Percentiles rank a stretch among this genome's conserved stretches.
Conservation (phyloP, 2,113 vertebrate genomes). For the Sinocyclocheilus grahami region DNA sequence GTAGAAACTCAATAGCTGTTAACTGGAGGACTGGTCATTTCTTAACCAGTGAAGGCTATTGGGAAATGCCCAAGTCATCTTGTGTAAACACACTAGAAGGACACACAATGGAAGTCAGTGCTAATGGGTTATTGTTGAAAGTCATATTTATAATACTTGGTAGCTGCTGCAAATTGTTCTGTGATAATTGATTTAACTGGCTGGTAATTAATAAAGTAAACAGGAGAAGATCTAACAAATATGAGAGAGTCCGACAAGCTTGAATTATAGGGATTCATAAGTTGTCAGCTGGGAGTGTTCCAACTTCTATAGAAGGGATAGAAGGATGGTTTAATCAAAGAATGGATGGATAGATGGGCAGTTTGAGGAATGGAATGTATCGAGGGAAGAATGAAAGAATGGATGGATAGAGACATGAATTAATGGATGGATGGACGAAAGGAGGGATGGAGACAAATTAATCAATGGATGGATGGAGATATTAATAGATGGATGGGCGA, state of each 20-base stretch:
- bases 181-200: background rate
- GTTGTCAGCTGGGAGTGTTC: background rate
- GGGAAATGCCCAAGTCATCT: background rate
- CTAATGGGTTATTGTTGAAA: background rate
- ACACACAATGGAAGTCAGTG: background rate
- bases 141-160: background rate
- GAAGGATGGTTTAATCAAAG: background rate
- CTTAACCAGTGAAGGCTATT: background rate
- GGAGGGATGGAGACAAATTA: too few species aligned
- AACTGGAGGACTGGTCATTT: background rate
- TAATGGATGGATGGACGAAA: background rate
- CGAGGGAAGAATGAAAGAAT: background rate
- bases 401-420: background rate
- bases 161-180: background rate
- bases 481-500: background rate
- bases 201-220: background rate
- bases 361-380: conserved; percentile 5
- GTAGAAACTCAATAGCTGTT: background rate
- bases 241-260: conserved; percentile 31
- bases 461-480: background rate
- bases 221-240: conserved; percentile 10
- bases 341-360: background rate
- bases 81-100: background rate
- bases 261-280: conserved; percentile 30
- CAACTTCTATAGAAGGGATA: background rate